Conservation (phyloP, 1,140 invertebrate species). For the Frieseomelitta varia region DNA sequence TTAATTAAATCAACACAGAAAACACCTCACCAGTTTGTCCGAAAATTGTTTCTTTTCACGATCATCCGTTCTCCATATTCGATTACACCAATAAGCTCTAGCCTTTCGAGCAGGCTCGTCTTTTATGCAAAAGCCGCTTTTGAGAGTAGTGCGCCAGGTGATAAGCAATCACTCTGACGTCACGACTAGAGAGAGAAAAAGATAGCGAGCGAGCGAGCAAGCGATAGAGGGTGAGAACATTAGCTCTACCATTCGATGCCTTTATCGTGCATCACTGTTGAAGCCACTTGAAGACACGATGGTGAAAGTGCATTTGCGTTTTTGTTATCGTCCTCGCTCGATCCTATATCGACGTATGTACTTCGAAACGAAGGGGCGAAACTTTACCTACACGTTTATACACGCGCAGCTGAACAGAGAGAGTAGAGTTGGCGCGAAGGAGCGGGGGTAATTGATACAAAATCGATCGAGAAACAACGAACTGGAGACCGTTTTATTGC, state of each 20-base stretch:
- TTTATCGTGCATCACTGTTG: constrained; percentile 23
- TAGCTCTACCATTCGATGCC: background rate
- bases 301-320: constrained; percentile 32
- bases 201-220: too few species aligned
- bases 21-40: background rate
- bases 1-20: background rate
- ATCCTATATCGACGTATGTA: background rate
- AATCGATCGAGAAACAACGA: constrained; percentile 6
- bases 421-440: constrained; percentile 1
- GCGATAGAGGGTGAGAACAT: background rate
- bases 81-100: constrained; percentile 19
- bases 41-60: background rate
- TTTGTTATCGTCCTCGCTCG: constrained; percentile 18
- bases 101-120: background rate
- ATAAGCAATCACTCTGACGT: constrained; percentile 30
- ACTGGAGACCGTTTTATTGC: background rate
- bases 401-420: constrained; percentile 10
- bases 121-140: background rate
- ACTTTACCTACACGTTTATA: constrained; percentile 16
- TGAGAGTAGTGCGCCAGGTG: background rate
- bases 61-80: constrained; percentile 13
- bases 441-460: constrained; percentile 30
- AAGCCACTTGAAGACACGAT: background rate
- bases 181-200: background rate
- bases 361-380: constrained; percentile 4